A percentile compares a stretch with the other conserved stretches of the same genome.
Conservation (phyloP, 2,797 vertebrate genomes). For the Amazonetta brasiliensis region DNA sequence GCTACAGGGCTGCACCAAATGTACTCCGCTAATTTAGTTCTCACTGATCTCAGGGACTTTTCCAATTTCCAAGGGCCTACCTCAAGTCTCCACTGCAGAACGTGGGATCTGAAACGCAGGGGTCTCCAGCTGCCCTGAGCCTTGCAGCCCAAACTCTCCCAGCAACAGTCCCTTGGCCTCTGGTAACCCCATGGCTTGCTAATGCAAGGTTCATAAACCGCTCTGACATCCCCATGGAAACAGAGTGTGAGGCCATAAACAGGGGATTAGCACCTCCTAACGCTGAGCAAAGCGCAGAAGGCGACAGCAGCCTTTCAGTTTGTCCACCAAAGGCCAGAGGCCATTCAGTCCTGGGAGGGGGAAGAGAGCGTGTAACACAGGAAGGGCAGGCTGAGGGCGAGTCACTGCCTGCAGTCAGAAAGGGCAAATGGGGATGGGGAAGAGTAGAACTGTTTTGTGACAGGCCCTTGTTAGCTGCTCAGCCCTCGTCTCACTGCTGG, state of each 20-base stretch:
- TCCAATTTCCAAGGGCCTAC: neutral
- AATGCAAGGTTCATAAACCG: conserved; percentile 60
- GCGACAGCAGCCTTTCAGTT: neutral
- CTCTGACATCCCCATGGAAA: conserved; percentile 79
- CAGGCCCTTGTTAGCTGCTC: neutral
- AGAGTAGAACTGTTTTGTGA: neutral
- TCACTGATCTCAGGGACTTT: neutral
- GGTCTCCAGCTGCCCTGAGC: neutral
- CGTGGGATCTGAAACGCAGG: conserved; percentile 17
- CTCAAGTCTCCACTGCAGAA: neutral
- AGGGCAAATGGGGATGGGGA: neutral
- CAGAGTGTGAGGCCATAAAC: conserved; percentile 74
- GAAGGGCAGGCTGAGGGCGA: neutral
- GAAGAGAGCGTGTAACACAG: neutral
- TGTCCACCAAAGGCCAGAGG: conserved; percentile 8
- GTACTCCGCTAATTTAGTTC: neutral
- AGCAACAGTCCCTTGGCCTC: conserved; percentile 65
- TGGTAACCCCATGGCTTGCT: conserved; percentile 69
- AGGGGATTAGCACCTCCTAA: conserved; percentile 75
- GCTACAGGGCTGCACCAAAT: neutral
- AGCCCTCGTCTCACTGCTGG: neutral
- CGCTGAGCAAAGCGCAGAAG: conserved; percentile 31
- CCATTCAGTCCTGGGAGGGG: neutral
- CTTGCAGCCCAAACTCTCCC: conserved; percentile 38
- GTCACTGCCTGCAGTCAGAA: neutral